Conservation (phyloP, 1,140 invertebrate species). For the Hyphantria cunea region DNA sequence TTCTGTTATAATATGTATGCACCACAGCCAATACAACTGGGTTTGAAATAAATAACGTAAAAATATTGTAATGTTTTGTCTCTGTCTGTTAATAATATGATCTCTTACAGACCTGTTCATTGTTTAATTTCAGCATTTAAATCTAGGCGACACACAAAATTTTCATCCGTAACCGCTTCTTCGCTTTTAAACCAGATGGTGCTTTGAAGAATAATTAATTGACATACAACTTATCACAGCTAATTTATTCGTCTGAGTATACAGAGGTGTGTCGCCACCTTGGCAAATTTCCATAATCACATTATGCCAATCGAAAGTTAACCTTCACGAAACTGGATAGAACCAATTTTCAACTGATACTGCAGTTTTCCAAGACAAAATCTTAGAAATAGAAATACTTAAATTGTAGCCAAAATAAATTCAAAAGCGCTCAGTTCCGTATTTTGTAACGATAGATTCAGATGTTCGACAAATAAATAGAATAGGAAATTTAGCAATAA, state of each 20-base stretch:
- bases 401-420: constrained; percentile 79
- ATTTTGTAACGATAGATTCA: not conserved
- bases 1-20: too few species aligned
- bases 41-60: too few species aligned
- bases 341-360: too few species aligned
- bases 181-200: constrained; percentile 69
- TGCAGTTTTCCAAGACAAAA: constrained; percentile 13
- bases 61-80: too few species aligned
- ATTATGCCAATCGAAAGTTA: too few species aligned
- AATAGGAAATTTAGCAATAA: too few species aligned
- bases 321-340: too few species aligned
- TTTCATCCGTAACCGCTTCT: constrained; percentile 42
- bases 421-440: constrained; percentile 30
- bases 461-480: not conserved
- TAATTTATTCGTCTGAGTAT: constrained; percentile 80
- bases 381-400: constrained; percentile 66
- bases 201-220: constrained; percentile 82
- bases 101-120: constrained; percentile 2
- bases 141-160: constrained; percentile 2
- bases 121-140: constrained; percentile 9
- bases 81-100: too few species aligned
- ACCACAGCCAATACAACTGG: too few species aligned
- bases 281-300: constrained; percentile 68
- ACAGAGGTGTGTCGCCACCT: constrained; percentile 71
- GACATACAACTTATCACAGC: constrained; percentile 80